These are phyloP conservation scores for Trilocha varians DNA, from an alignment of 2,888 invertebrate genomes.

Conservation along the genomic window DNA sequence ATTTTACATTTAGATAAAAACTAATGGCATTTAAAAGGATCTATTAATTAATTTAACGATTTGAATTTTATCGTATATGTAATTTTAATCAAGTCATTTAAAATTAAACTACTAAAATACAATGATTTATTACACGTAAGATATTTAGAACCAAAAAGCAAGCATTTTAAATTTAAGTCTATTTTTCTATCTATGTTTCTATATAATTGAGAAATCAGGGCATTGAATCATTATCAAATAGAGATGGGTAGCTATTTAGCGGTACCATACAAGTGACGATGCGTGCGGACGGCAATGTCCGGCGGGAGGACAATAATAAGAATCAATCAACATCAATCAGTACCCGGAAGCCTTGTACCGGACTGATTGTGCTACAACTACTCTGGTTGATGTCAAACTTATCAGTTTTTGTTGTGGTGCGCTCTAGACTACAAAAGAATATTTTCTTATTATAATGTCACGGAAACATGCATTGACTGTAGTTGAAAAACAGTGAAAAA, in stretches of 20 bases:
- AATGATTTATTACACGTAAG: no score
- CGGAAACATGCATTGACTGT: no score
- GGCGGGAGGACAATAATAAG: slow-evolving; percentile 27
- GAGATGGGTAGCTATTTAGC: background rate
- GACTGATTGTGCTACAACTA: slow-evolving; percentile 34
- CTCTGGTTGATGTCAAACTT: slow-evolving; percentile 10
- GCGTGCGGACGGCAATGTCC: slow-evolving; percentile 21
- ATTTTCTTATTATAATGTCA: no score
- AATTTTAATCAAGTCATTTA: no score
- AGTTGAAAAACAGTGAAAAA: no score
- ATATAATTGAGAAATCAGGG: no score
- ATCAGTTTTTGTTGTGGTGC: background rate
- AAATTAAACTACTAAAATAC: no score
- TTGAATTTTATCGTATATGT: no score
- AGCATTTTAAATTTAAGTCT: no score
- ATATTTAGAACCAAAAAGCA: no score
- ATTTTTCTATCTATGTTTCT: no score
- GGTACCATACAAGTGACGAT: slow-evolving; percentile 33
- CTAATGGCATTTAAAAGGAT: background rate
- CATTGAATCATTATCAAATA: no score
- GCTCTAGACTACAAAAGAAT: background rate
- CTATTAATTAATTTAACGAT: background rate
- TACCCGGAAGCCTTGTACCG: slow-evolving; percentile 59
- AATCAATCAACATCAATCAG: slow-evolving; percentile 63
- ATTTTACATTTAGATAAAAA: background rate